Evolutionary conservation across 2,797 vertebrate genomes (phyloP), one percentile per base, ranked within the genome.

Genomic region (Sebastes minor): DNA sequence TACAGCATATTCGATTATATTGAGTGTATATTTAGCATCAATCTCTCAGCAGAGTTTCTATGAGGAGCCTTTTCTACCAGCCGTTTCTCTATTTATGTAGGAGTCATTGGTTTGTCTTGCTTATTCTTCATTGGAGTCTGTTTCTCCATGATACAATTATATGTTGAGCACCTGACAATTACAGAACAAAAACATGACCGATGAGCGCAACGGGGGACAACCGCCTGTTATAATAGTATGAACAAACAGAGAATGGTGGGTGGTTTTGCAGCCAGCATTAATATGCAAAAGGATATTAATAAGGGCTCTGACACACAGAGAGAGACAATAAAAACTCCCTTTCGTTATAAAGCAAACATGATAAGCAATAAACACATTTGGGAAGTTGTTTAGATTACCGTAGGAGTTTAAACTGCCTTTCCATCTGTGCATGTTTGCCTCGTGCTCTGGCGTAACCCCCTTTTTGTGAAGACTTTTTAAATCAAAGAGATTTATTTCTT

Each of bases 81-180:
- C 46, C 13, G 46, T 55, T 55, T 74, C 38, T 82, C 22, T 82
- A 2, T 85, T 86, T 23, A 77, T 71, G 56, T 59, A 52, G 25
- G 18, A 78, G 35, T 79, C 71, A 75, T 57, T 63, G 74, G 77
- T 84, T 88, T 66, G 76, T 83, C 81, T 87, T 68, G 85, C 86
- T 78, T 82, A 23, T 77, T 86, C 74, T 69, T 67, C 79, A 78
- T 89, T 67, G 53, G 84, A 79, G 77, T 79, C 86, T 82, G 78
- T 88, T 88, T 89, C 73, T 84, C 77, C 46, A 81, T 86, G 87
- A 92, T 91, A 81, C 88, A 90, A 88, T 92, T 90, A 87, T 78
- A 74, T 83, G 86, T 93, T 86, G 90, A 93, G 91, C 89, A 93
- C 91, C 88, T 93, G 88, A 89, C 90, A 91, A 91, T 92, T 91